Base-by-base conservation (phyloP, 2,888 invertebrate genomes). In the Belgica antarctica region DNA sequence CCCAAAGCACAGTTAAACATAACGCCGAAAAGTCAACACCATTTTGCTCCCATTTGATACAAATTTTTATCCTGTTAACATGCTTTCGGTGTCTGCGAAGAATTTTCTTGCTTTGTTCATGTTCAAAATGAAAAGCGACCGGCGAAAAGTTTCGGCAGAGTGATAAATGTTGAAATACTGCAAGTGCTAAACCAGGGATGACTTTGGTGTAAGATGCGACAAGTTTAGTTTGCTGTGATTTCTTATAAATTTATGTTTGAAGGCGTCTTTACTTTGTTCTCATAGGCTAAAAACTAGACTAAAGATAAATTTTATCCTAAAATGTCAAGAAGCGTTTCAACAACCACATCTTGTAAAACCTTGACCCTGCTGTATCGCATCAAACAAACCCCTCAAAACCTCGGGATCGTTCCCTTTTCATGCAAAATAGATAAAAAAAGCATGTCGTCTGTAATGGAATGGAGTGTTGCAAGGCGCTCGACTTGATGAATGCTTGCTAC, bases 41-140 rank as follows among this genome's bases (percentile, higher is more conserved):
- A 19, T 52, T 52, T 52, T 52, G 22, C 41, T 52, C 19, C 17
- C 52, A 52, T 52, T 52, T n/a, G n/a, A n/a, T n/a, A n/a, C n/a
- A n/a, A n/a, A n/a, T n/a, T 52, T 52, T 52, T n/a, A 52, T 52
- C 19, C 19, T 52, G 52, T 52, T 52, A 52, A 52, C 52, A 52
- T 52, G 22, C 22, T 52, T 17, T 52, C 12, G 52, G 19, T 52
- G 52, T 41, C 52, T 52, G 12, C 2, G 8, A 31, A 22, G 52
- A 5, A 17, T 7, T 52, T 22, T 22, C 52, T 52, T 52, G 17
- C 17, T 17, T 22, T 52, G 22, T 52, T 22, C 2, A 17, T 52
- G 52, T n/a, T 52, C 7, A 17, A 52, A 19, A 52, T 41, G 52
- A 22, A 22, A 52, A 52, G 41, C 22, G 52, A 52, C 2, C 52